Base-by-base conservation (phyloP, 1,140 invertebrate species). In the Coelopa frigida region DNA sequence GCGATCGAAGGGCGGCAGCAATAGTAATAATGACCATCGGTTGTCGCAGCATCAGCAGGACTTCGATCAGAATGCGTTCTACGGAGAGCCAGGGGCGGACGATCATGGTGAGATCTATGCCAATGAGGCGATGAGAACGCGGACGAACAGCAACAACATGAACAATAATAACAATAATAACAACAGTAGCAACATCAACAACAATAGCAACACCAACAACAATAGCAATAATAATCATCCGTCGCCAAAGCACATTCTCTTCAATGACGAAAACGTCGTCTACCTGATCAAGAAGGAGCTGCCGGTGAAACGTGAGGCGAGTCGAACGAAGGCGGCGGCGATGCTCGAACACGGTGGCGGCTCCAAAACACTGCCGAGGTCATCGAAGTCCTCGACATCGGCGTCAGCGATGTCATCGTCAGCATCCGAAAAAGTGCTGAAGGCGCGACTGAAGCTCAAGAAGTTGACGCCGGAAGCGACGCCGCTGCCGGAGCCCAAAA, bases 241-340 rank as follows among this genome's bases (percentile, higher is more conserved):
- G n/a, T n/a, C 10, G n/a, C 27, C n/a, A 36, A 61, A 61, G 36
- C 64, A 68, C 21, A 68, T 68, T 37, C 49, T 68, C 5, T 68
- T 68, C 48, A 68, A 68, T 24, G 64, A 68, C 21, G 64, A 68
- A 44, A 68, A 68, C 6, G 61, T 55, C 0, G 58, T 68, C 10
- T 68, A 68, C 21, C 51, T 68, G 8, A 68, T 68, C 6, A 60
- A 65, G 36, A 65, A 68, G 45, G 64, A 68, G 44, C 53, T 59
- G 36, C 63, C 59, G 1, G 60, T 66, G 32, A 51, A 49, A 18
- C 45, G 36, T 2, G 43, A 50, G 21, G 24, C n/a, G 37, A 24
- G 31, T 31, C 33, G 31, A 12, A 39, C 24, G 2, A 46, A 31
- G 22, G 22, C 20, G 17, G 8, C 12, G 8, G 8, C 12, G 35